Base-by-base conservation (phyloP, 2,888 invertebrate genomes). In the Gisinianus flammeolus region DNA sequence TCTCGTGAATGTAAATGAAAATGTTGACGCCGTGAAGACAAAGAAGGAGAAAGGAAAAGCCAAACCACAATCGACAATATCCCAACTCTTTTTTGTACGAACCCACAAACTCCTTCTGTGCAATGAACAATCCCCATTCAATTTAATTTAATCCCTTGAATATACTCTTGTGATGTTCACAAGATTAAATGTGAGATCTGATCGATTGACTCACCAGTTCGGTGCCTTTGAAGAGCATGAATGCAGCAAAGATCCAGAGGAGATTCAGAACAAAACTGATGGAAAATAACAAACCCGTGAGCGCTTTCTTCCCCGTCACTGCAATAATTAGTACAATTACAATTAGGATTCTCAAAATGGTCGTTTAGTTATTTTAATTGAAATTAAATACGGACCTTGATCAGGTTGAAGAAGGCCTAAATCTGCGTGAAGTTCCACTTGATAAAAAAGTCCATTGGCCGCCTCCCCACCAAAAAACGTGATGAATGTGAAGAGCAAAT, bases 181-280 rank as follows among this genome's bases (percentile, higher is more conserved):
- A n/a, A n/a, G n/a, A n/a, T n/a, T n/a, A n/a, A n/a, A n/a, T n/a
- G n/a, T n/a, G n/a, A n/a, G n/a, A n/a, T n/a, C n/a, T n/a, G n/a
- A n/a, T n/a, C n/a, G n/a, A n/a, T n/a, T n/a, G n/a, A 64, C 62
- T 31, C n/a, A 77, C 77, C 70, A 30, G 56, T 26, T 71, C 77
- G 28, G 77, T 70, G n/a, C 70, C 77, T 30, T 77, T 70, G 52
- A 64, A 77, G 16, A 77, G 26, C 31, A 77, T 64, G 58, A 35
- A 77, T 8, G 44, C 77, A 0, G 77, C 77, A 64, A 77, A 58
- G 24, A 77, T 71, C 58, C 77, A 70, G 30, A 70, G 62, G 28
- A 77, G 16, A 28, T 70, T 69, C 0, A 70, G 6, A 10, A 77
- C 22, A 70, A 24, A 58, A 19, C 26, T 30, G 10, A 77, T 4